Base-by-base conservation (phyloP, 2,113 vertebrate species). In the Nycticorax nycticorax region DNA sequence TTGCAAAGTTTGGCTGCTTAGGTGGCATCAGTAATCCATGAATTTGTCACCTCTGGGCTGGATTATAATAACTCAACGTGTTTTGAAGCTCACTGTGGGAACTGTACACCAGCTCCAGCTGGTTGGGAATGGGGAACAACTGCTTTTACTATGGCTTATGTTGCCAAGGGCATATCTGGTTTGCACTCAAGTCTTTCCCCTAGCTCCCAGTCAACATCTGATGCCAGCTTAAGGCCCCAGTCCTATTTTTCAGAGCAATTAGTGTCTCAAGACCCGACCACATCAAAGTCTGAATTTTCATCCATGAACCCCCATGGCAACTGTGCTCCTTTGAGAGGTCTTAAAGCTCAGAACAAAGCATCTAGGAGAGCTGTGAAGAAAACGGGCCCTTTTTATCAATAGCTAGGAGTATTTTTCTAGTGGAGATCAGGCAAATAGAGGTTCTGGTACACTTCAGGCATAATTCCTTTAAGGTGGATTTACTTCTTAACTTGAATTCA, bases 211-310 rank as follows among this genome's bases (percentile, higher is more conserved):
- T 79, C 59, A 92, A 45, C 22, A 90, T 30, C 75, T 77, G 78
- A 90, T 94, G 88, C 90, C 88, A 94, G 23, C 18, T 83, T 47
- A 77, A 85, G 82, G 85, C 57, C 55, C 7, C 1, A 0, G n/a
- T 92, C 73, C 67, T 88, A 45, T 86, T 94, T 94, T 95, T 96
- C 92, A 94, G 93, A 95, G 82, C 82, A 95, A 86, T 97, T 95
- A 90, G 55, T 90, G 63, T 83, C 82, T 96, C 63, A 69, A 77
- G 63, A 80, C 52, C 37, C 59, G 80, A n/a, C 21, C 27, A 90
- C 85, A 90, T 92, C 75, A 92, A 96, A 94, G 85, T 35, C 72
- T 71, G 71, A 92, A 86, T 84, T 96, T 91, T 88, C 59, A 86
- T 39, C 75, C 47, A 8, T 45, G 63, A 90, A 71, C 22, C n/a